Conservation (phyloP, 2,797 vertebrate genomes). For the Peromyscus eremicus region DNA sequence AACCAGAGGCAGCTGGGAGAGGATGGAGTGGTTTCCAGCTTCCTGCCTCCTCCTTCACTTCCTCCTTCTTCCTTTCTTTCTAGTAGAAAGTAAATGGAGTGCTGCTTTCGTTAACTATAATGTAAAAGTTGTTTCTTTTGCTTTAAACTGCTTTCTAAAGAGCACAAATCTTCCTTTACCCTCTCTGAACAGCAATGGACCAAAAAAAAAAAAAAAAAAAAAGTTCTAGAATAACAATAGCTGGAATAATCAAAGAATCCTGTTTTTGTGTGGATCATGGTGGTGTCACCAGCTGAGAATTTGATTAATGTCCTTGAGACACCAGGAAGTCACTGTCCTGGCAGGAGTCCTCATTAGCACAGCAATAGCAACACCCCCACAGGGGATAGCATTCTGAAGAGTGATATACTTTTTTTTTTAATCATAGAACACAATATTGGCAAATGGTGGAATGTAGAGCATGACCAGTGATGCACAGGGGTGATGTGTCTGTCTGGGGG, state of each 20-base stretch:
- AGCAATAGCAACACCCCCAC: not conserved
- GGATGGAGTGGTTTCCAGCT: not conserved
- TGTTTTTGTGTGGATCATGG: not conserved
- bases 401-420: not conserved
- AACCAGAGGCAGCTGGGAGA: not conserved
- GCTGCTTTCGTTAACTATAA: not conserved
- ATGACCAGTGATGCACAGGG: not conserved
- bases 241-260: constrained; percentile 40
- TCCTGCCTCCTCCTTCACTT: not conserved
- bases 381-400: not conserved
- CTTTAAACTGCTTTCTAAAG: constrained; percentile 19
- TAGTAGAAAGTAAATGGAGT: not conserved
- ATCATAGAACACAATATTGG: constrained; percentile 3
- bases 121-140: not conserved
- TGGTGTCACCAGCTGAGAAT: constrained; percentile 5
- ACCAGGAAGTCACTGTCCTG: not conserved
- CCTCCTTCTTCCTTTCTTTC: not conserved
- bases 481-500: not conserved
- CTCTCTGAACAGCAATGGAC: not conserved
- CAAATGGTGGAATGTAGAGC: not conserved
- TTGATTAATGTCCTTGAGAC: constrained; percentile 57
- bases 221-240: constrained; percentile 42
- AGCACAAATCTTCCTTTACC: constrained; percentile 20
- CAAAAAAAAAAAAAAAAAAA: constrained; percentile 10
- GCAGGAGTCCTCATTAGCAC: not conserved